A percentile compares a stretch with the other conserved stretches of the same genome.
Conservation (phyloP, 1,140 invertebrate genomes). For the Leptinotarsa texana region DNA sequence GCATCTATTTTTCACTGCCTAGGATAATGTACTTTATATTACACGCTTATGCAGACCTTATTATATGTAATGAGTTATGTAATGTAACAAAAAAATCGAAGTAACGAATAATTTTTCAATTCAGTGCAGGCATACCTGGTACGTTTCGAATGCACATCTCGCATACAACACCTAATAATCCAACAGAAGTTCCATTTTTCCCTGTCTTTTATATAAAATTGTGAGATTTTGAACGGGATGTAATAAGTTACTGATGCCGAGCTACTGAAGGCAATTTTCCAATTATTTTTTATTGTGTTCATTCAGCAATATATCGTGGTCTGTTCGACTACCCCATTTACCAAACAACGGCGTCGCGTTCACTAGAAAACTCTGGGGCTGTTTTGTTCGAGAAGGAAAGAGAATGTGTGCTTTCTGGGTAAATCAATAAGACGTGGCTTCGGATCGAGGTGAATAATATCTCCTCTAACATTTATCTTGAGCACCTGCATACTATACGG, state of each 20-base stretch:
- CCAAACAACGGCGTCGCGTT: not conserved
- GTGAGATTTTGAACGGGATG: not conserved
- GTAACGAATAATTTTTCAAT: no score
- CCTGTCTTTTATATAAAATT: no score
- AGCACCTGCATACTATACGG: constrained; percentile 13
- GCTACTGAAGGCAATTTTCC: not conserved
- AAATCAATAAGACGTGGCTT: constrained; percentile 14
- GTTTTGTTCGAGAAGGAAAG: not conserved
- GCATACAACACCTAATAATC: no score
- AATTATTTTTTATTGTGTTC: not conserved
- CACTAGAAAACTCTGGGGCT: not conserved
- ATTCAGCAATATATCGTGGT: not conserved
- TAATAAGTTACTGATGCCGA: not conserved
- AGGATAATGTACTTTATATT: no score
- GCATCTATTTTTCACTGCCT: no score
- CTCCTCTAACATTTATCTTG: constrained; percentile 18
- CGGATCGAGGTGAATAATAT: constrained; percentile 11
- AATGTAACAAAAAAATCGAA: no score
- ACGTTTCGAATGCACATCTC: no score
- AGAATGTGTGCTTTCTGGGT: constrained; percentile 12
- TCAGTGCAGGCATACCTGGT: no score
- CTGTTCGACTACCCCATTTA: not conserved
- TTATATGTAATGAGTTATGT: no score
- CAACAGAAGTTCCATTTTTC: no score
- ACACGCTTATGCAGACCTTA: no score